phyloP scores from a whole-genome alignment of 2,113 vertebrate species.

The Dicrurus megarhynchus region DNA sequence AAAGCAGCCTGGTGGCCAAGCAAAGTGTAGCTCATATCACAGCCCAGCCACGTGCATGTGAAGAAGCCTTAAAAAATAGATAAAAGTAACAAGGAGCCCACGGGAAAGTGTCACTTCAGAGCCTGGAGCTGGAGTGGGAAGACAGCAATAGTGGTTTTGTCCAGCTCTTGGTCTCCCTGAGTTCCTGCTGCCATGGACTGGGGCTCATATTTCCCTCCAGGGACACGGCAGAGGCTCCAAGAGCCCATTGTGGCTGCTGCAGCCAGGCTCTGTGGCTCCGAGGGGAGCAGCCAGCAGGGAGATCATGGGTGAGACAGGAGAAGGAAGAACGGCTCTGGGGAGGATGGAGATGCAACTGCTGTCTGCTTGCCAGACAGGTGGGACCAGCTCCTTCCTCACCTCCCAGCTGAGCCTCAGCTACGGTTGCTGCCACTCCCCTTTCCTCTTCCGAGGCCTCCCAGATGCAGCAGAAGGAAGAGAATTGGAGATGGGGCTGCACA shows the following conservation, averaged over 20 bases:
- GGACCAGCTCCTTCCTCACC: neutral
- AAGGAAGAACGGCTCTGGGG: neutral
- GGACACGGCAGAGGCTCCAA: rapidly evolving
- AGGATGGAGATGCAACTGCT: neutral
- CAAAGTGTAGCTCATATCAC: neutral
- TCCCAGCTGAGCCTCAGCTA: neutral
- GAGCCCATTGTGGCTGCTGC: neutral
- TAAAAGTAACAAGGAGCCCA: neutral
- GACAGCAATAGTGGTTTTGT: neutral
- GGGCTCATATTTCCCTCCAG: neutral
- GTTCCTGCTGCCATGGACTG: neutral
- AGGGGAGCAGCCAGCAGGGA: neutral
- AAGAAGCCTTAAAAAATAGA: neutral
- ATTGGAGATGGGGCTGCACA: neutral
- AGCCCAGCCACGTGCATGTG: neutral
- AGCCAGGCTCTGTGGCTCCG: neutral
- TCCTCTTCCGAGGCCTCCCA: neutral
- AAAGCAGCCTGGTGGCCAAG: neutral
- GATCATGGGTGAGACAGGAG: rapidly evolving
- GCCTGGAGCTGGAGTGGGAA: neutral
- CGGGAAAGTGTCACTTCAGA: neutral
- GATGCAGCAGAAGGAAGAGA: neutral
- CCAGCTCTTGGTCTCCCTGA: neutral
- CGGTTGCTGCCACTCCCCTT: neutral
- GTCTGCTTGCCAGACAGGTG: neutral